A percentile compares a stretch with the other conserved stretches of the same genome.
Conservation (phyloP, 2,888 invertebrate genomes). For the Amaurobius ferox region DNA sequence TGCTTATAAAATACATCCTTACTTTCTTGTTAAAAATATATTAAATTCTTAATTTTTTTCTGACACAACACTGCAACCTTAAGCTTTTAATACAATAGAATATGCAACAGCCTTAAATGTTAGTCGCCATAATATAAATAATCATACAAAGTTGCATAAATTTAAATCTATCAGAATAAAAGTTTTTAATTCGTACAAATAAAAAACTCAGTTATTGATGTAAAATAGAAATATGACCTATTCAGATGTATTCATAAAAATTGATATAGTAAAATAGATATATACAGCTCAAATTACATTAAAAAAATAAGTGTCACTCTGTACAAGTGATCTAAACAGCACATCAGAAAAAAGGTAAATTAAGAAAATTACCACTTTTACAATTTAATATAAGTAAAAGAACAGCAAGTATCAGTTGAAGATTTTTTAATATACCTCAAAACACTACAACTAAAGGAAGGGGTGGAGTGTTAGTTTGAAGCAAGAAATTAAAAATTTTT, state of each 20-base stretch:
- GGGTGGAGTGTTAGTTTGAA: no score
- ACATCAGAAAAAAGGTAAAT: constrained; percentile 13
- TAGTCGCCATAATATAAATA: neutral
- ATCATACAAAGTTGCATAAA: neutral
- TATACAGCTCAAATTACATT: constrained; percentile 32
- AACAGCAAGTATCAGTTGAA: neutral
- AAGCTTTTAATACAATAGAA: neutral
- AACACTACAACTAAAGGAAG: no score
- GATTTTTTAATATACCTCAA: no score
- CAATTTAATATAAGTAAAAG: neutral
- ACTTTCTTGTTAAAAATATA: neutral
- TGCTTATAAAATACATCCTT: neutral
- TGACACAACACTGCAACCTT: neutral
- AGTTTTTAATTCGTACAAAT: neutral
- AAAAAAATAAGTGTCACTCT: constrained; percentile 32
- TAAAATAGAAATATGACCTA: neutral
- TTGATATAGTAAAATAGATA: constrained; percentile 44
- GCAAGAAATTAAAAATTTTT: no score
- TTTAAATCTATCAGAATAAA: neutral
- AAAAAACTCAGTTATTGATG: neutral
- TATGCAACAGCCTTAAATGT: neutral
- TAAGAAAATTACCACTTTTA: neutral
- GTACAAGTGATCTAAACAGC: constrained; percentile 15
- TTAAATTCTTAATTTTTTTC: neutral
- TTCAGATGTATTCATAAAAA: constrained; percentile 19